Base-by-base conservation (phyloP, 1,140 invertebrate genomes). In the Drosophila sucinea region DNA sequence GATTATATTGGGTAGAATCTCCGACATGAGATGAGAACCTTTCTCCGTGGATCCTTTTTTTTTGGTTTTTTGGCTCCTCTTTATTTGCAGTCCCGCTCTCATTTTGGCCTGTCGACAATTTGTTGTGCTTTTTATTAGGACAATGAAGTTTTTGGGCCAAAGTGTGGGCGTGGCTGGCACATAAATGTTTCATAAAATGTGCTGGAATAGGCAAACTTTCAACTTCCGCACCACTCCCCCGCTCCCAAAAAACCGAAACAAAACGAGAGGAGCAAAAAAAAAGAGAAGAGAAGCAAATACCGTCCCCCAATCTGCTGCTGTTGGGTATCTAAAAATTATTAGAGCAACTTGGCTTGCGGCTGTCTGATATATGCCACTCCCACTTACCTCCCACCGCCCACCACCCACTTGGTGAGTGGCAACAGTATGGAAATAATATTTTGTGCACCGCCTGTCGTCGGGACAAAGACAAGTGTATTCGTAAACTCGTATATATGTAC, bases 111-210 rank as follows among this genome's bases (percentile, higher is more conserved):
- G 64, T 75, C 75, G 82, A 86, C 82, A 86, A 86, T 86, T 86
- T 86, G 82, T 86, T 86, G 82, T 81, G 78, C 72, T 86, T 84
- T 86, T 86, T 83, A 86, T 79, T 78, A 81, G 69, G 67, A 77
- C 77, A 70, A 68, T 70, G 60, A 68, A 64, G 60, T 44, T 38
- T 38, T 1, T 33, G 60, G 51, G 67, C 8, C 32, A 25, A 51
- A n/a, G 47, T 35, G 23, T 17, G 23, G 4, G 38, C 47, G 23
- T 29, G 51, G 33, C 27, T 29, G 35, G 40, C 60, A 66, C 81
- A 85, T 85, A 85, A 86, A 86, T 86, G 82, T 86, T 86, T 86
- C 82, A 86, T 86, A 85, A 85, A 79, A 71, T 72, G 67, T 67
- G 61, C 57, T 69, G 47, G 38, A 29, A 23, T n/a, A 33, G 65